Conservation (phyloP, 2,888 invertebrate species). For the Phytoseiulus persimilis region DNA sequence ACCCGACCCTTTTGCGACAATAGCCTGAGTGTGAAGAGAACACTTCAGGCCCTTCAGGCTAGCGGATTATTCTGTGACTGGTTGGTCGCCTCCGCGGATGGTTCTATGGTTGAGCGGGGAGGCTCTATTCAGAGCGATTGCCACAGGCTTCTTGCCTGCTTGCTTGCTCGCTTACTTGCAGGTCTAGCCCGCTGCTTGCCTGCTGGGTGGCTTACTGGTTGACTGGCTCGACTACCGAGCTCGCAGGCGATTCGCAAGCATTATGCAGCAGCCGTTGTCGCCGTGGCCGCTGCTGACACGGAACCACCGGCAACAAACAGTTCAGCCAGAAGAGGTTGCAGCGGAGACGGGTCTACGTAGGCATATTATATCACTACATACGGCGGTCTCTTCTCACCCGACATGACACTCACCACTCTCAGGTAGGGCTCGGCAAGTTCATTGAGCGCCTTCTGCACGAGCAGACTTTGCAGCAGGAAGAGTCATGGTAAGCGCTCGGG, state of each 20-base stretch:
- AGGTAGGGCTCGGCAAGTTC: not conserved
- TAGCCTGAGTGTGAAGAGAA: not conserved
- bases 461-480: not conserved
- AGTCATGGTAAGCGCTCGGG: not conserved
- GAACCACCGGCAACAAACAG: not conserved
- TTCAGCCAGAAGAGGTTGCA: not conserved
- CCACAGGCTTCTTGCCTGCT: not conserved
- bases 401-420: not conserved
- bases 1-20: constrained; percentile 5
- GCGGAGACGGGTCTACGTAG: not conserved
- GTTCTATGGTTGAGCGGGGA: not conserved
- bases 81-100: not conserved
- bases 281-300: not conserved
- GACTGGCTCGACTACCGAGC: not conserved
- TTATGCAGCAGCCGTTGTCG: not conserved
- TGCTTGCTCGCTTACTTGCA: not conserved
- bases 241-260: not conserved
- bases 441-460: not conserved
- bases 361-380: not conserved
- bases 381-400: not conserved
- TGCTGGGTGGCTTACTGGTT: not conserved
- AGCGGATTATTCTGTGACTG: not conserved
- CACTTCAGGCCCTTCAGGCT: not conserved
- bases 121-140: not conserved
- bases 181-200: not conserved